These are phyloP conservation scores for Carassius gibelio DNA, from an alignment of 2,113 vertebrate genomes.

Conservation along the genomic window DNA sequence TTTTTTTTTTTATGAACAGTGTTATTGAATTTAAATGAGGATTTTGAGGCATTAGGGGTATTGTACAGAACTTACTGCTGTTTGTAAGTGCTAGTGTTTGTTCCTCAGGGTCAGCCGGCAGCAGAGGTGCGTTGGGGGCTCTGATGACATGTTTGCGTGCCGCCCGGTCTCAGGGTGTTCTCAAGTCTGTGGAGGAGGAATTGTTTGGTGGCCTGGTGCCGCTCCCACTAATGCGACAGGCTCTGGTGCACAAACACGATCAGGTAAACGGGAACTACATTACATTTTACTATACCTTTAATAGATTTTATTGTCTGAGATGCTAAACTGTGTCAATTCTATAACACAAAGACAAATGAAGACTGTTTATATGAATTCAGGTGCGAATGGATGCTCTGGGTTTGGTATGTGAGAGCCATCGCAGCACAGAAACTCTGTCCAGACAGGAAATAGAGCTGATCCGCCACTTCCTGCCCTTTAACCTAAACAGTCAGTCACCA, in stretches of 20 bases:
- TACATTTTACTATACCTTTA: neutral
- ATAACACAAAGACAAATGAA: neutral
- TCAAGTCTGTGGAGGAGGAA: slow-evolving; percentile 72
- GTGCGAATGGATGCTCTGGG: slow-evolving; percentile 93
- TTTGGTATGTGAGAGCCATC: slow-evolving; percentile 90
- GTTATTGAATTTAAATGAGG: neutral
- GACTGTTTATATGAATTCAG: slow-evolving; percentile 61
- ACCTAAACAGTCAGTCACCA: slow-evolving; percentile 88
- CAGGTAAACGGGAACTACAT: slow-evolving; percentile 76
- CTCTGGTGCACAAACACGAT: slow-evolving; percentile 88
- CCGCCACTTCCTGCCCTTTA: slow-evolving; percentile 83
- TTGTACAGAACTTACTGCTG: neutral
- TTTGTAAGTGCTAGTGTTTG: slow-evolving; percentile 7
- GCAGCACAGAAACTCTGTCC: slow-evolving; percentile 87
- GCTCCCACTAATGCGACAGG: slow-evolving; percentile 79
- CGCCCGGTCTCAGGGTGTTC: slow-evolving; percentile 86
- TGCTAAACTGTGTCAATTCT: neutral
- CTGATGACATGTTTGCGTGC: slow-evolving; percentile 92
- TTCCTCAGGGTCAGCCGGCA: slow-evolving; percentile 67
- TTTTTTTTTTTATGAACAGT: neutral
- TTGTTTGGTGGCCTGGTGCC: slow-evolving; percentile 82
- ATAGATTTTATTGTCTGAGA: neutral
- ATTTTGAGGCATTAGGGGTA: neutral
- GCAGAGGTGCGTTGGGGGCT: slow-evolving; percentile 86
- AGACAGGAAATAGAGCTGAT: slow-evolving; percentile 86